Evolutionary conservation across 2,113 vertebrate genomes (phyloP).

Genomic region (Siphamia tubifer): DNA sequence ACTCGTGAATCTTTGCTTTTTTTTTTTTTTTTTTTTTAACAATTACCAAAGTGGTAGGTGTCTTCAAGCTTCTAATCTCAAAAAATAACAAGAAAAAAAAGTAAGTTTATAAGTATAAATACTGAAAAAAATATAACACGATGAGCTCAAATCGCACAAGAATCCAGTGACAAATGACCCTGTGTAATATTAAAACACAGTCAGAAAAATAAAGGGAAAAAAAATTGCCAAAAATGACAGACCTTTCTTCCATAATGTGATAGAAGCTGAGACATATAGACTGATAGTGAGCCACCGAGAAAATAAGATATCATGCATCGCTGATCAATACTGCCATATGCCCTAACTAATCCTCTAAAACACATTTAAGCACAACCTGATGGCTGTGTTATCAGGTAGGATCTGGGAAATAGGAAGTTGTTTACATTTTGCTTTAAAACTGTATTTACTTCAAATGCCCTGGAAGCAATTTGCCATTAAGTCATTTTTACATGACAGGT

Average conservation of each 20-base stretch:
- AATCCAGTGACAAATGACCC: not conserved
- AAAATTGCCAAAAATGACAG: not conserved
- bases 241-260: not conserved
- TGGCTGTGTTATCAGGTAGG: conserved; percentile 11
- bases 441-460: not conserved
- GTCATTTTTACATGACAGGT: conserved; percentile 11
- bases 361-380: conserved; percentile 31
- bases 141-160: not conserved
- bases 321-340: conserved; percentile 66
- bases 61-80: no score
- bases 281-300: conserved; percentile 14
- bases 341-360: conserved; percentile 60
- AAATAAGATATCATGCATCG: conserved; percentile 71
- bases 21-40: no score
- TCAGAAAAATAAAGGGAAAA: not conserved
- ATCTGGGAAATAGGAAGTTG: conserved; percentile 13
- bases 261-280: not conserved
- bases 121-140: not conserved
- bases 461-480: conserved; percentile 14
- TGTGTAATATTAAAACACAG: no score
- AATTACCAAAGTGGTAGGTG: not conserved
- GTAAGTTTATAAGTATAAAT: no score
- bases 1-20: conserved; percentile 29
- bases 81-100: no score
- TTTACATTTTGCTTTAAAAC: conserved; percentile 32